Conservation (phyloP, 2,113 vertebrate species). For the Dendropsophus ebraccatus region DNA sequence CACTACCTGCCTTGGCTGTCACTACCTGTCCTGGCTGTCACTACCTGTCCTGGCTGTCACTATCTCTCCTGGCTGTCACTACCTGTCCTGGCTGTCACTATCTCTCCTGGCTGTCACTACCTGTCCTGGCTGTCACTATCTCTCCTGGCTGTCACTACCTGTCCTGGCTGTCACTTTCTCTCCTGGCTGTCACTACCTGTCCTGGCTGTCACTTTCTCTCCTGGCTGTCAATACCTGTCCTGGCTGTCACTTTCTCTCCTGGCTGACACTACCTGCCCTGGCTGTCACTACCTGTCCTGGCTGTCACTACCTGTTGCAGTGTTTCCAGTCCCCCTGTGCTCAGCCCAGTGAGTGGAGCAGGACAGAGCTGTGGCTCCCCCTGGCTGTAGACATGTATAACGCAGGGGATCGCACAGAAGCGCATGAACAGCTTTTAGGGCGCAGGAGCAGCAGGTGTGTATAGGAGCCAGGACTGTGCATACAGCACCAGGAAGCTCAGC, state of each 20-base stretch:
- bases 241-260: too few species aligned
- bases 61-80: not conserved
- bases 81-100: not conserved
- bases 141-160: not conserved
- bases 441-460: not conserved
- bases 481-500: not conserved
- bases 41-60: not conserved
- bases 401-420: not conserved
- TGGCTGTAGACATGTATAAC: not conserved
- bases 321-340: not conserved
- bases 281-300: too few species aligned
- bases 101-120: too few species aligned
- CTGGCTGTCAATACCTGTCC: too few species aligned
- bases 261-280: too few species aligned
- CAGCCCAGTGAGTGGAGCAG: not conserved
- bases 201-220: too few species aligned
- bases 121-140: not conserved
- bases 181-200: too few species aligned
- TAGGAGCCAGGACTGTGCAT: not conserved
- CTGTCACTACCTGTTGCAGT: not conserved
- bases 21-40: not conserved
- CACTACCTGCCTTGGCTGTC: not conserved
- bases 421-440: too few species aligned
- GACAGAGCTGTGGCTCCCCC: not conserved
- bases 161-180: too few species aligned